Conservation (phyloP, 2,113 vertebrate species). For the Callipepla californica region DNA sequence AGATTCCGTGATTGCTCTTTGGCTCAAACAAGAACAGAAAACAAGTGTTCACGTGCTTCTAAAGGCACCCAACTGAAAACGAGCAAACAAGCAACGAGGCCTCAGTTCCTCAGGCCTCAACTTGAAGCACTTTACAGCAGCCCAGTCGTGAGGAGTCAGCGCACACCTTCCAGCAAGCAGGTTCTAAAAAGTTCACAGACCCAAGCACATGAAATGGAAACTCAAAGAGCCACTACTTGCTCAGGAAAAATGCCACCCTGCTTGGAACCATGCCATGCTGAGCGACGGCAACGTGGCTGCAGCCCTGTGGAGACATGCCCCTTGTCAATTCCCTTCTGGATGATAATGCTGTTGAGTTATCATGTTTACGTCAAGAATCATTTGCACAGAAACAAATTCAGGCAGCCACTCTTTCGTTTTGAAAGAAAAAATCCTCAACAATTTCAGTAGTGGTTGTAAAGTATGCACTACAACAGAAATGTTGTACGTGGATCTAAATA, state of each 20-base stretch:
- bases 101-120: not conserved
- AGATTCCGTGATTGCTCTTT: conserved; percentile 16
- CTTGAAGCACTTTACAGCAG: not conserved
- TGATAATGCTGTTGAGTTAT: not conserved
- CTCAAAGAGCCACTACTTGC: not conserved
- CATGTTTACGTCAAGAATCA: rapidly evolving
- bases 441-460: not conserved
- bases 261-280: not conserved
- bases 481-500: not conserved
- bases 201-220: not conserved
- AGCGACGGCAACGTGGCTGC: not conserved
- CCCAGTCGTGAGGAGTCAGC: not conserved
- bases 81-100: not conserved
- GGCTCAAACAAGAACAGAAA: not conserved
- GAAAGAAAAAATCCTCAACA: not conserved
- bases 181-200: not conserved
- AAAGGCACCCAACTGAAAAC: not conserved
- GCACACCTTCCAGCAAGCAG: not conserved
- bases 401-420: not conserved
- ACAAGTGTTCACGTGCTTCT: not conserved
- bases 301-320: not conserved
- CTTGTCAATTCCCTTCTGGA: not conserved
- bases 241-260: not conserved
- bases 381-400: not conserved
- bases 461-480: not conserved